Percentiles rank a stretch among this genome's conserved stretches.
These are phyloP conservation scores for Coracias cyanogaster DNA, from an alignment of 2,797 vertebrate genomes.

Conservation along the genomic window DNA sequence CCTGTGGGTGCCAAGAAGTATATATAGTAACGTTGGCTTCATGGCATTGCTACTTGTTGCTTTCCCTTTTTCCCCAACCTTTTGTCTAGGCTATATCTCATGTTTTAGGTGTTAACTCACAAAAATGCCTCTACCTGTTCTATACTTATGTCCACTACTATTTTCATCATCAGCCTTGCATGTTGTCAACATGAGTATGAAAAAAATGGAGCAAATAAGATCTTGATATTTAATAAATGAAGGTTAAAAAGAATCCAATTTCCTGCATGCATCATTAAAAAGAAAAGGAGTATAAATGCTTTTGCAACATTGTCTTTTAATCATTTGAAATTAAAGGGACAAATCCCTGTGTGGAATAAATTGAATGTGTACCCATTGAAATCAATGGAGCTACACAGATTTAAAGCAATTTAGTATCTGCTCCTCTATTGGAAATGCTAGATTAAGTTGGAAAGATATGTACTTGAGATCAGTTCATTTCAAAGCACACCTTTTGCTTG, in stretches of 20 bases:
- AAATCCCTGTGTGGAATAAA: slow-evolving; percentile 12
- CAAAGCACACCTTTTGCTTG: not conserved
- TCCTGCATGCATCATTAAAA: not conserved
- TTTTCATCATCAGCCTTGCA: not conserved
- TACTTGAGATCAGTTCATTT: slow-evolving; percentile 14
- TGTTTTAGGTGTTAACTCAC: not conserved
- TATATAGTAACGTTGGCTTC: not conserved
- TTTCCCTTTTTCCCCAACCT: not conserved
- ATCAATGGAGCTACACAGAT: slow-evolving; percentile 48
- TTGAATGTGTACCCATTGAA: slow-evolving; percentile 9
- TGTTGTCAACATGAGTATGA: not conserved
- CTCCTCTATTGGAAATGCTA: slow-evolving; percentile 23
- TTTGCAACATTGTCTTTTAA: slow-evolving; percentile 12
- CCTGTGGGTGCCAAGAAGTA: not conserved
- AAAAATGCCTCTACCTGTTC: not conserved
- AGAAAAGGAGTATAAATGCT: not conserved
- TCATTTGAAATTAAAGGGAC: slow-evolving; percentile 14
- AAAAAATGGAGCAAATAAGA: not conserved
- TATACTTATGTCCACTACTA: not conserved
- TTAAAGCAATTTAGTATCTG: slow-evolving; percentile 39
- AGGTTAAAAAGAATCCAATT: not conserved
- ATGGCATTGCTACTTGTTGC: not conserved
- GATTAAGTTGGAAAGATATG: slow-evolving; percentile 18
- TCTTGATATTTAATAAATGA: not conserved
- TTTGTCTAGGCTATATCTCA: not conserved